Evolutionary conservation across 2,797 vertebrate genomes (phyloP).

Genomic region (Spinus pinus): DNA sequence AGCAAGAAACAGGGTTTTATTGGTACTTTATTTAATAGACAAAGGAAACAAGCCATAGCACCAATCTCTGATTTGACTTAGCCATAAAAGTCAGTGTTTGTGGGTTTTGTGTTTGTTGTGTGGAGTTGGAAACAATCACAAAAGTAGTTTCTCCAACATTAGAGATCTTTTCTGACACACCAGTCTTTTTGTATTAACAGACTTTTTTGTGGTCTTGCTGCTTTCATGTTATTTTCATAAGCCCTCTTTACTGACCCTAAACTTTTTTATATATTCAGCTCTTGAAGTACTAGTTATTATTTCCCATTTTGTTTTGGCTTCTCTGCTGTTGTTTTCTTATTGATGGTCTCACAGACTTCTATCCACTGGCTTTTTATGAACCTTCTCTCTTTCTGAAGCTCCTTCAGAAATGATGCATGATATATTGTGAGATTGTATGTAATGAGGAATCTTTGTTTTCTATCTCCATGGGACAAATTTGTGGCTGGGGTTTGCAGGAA

Average conservation of each 20-base stretch:
- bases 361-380: background rate
- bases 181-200: conserved; percentile 3
- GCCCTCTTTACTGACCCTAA: conserved; percentile 18
- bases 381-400: background rate
- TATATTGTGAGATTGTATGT: background rate
- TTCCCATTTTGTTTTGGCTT: background rate
- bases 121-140: background rate
- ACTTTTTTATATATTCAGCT: conserved; percentile 14
- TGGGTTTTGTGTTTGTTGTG: background rate
- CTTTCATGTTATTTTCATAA: conserved; percentile 49
- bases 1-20: background rate
- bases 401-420: background rate
- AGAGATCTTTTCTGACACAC: background rate
- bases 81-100: background rate
- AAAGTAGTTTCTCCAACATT: background rate
- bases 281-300: background rate
- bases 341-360: background rate
- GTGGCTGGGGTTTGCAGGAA: background rate
- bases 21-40: background rate
- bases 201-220: background rate
- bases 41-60: background rate
- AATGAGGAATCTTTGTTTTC: background rate
- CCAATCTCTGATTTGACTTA: background rate
- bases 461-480: background rate
- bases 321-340: conserved; percentile 5